Conservation (phyloP, 2,797 vertebrate genomes). For the Sebastes goodei region DNA sequence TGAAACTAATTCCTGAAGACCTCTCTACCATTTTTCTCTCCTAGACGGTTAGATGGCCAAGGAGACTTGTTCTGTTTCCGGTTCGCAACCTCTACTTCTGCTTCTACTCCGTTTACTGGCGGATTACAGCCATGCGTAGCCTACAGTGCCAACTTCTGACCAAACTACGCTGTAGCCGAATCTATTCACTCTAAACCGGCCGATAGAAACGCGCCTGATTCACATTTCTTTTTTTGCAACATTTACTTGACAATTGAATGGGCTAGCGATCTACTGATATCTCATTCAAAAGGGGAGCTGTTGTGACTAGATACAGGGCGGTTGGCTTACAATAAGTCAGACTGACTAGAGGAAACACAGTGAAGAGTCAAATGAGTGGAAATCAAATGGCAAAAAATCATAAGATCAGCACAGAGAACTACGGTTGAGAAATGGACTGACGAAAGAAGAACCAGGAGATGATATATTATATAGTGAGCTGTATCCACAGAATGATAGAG, state of each 20-base stretch:
- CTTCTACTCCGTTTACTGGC: too few species aligned
- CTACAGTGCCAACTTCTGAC: too few species aligned
- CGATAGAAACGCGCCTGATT: neutral
- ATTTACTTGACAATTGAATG: neutral
- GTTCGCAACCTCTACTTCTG: too few species aligned
- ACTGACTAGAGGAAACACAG: neutral
- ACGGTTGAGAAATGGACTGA: constrained; percentile 1
- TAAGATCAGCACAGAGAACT: neutral
- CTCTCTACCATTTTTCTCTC: too few species aligned
- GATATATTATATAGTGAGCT: neutral
- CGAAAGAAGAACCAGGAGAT: neutral
- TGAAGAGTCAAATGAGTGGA: neutral
- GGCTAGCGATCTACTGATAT: neutral
- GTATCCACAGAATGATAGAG: neutral
- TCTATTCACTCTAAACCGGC: neutral
- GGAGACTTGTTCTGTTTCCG: too few species aligned
- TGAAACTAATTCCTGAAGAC: too few species aligned
- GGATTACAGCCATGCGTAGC: too few species aligned
- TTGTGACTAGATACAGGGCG: neutral
- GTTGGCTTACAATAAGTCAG: neutral
- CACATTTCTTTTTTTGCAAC: neutral
- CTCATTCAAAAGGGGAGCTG: neutral
- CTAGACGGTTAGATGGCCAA: too few species aligned
- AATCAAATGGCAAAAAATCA: constrained; percentile 4
- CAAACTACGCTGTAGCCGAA: too few species aligned